Percentiles rank a stretch among this genome's conserved stretches.
Evolutionary conservation across 1,140 invertebrate genomes (phyloP).

Genomic region (Drosophila nigrodunni): DNA sequence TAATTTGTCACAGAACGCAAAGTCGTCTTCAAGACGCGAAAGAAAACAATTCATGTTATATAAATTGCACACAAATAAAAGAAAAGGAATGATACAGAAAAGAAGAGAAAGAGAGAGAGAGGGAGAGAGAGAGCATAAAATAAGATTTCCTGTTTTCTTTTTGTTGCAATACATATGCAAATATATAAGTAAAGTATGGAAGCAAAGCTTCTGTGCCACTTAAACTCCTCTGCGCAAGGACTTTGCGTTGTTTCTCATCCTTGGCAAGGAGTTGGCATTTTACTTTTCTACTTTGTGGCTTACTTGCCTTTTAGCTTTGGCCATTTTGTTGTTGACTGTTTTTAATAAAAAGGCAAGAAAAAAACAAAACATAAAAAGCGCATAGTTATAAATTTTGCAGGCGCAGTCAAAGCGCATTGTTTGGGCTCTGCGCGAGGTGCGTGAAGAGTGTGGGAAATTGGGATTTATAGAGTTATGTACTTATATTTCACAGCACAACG

Average conservation of each 20-base stretch:
- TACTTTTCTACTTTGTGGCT: constrained; percentile 81
- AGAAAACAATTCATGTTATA: constrained; percentile 78
- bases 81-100: constrained; percentile 18
- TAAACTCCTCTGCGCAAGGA: constrained; percentile 72
- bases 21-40: constrained; percentile 57
- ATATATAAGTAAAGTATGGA: constrained; percentile 43
- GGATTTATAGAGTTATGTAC: constrained; percentile 45
- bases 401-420: constrained; percentile 75
- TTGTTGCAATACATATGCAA: constrained; percentile 77
- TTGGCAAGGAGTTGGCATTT: constrained; percentile 72
- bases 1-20: constrained; percentile 79
- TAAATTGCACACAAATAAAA: constrained; percentile 71
- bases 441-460: constrained; percentile 53
- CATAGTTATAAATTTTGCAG: constrained; percentile 79
- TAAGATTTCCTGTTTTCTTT: constrained; percentile 36
- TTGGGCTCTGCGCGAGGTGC: constrained; percentile 24
- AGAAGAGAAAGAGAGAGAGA: constrained; percentile 6
- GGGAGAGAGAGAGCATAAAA: constrained; percentile 33
- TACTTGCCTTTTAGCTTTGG: constrained; percentile 80
- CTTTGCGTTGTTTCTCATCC: constrained; percentile 50
- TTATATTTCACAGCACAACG: constrained; percentile 9
- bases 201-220: constrained; percentile 62
- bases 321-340: constrained; percentile 72
- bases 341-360: constrained; percentile 73
- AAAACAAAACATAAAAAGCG: constrained; percentile 58